phyloP scores from a whole-genome alignment of 2,888 invertebrate species.

The Lysandra bellargus region DNA sequence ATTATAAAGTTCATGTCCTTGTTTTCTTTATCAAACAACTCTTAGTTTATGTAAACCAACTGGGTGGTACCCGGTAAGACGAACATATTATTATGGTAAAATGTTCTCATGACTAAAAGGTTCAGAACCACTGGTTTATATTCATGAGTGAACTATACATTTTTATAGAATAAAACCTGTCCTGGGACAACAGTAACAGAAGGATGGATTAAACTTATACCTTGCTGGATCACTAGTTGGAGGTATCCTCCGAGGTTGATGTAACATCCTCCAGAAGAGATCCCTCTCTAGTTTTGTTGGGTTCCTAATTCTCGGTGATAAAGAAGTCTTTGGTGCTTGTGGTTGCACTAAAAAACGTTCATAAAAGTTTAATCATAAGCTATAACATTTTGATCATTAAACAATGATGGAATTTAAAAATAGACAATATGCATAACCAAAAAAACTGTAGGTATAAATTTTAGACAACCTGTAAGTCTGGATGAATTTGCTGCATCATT shows the following conservation, averaged over 20 bases:
- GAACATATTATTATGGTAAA: no score
- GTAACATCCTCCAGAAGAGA: conserved; percentile 53
- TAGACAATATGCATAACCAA: no score
- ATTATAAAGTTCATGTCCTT: no score
- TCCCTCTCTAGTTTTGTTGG: conserved; percentile 48
- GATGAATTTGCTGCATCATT: not conserved
- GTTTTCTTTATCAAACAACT: no score
- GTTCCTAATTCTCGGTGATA: conserved; percentile 33
- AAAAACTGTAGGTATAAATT: no score
- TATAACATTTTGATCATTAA: not conserved
- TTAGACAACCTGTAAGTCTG: not conserved
- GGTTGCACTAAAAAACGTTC: conserved; percentile 1
- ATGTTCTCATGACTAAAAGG: no score
- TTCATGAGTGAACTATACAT: no score
- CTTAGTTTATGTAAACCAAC: no score
- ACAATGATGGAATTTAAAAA: not conserved
- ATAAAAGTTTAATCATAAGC: not conserved
- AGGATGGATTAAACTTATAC: conserved; percentile 32
- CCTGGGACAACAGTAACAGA: not conserved
- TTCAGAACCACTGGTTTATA: no score
- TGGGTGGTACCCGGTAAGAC: no score
- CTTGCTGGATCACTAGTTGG: conserved; percentile 32
- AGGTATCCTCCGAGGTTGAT: conserved; percentile 40
- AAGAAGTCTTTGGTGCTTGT: conserved; percentile 27
- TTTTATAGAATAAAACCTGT: no score